These are phyloP conservation scores for Panopea generosa DNA, from an alignment of 2,888 invertebrate genomes.

Conservation along the genomic window DNA sequence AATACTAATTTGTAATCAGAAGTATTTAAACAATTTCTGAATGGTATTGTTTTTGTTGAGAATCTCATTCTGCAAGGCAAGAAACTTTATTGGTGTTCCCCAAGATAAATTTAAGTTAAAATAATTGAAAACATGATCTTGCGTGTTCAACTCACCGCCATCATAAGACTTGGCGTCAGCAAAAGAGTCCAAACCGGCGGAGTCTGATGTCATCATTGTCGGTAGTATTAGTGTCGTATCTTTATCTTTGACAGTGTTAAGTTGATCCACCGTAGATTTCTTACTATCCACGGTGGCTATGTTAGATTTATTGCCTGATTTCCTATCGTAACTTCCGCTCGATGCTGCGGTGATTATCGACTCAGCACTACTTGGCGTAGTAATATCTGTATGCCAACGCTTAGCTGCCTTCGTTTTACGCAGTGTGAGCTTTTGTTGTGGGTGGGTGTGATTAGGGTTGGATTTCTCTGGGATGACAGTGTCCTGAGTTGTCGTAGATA, in stretches of 20 bases:
- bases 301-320: slow-evolving; percentile 48
- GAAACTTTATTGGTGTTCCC: too few species aligned
- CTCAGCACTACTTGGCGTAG: slow-evolving; percentile 23
- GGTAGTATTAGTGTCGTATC: slow-evolving; percentile 1
- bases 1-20: too few species aligned
- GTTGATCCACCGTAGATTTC: slow-evolving; percentile 39
- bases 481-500: slow-evolving; percentile 40
- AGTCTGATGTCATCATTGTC: slow-evolving; percentile 40
- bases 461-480: slow-evolving; percentile 72
- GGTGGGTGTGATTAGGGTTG: slow-evolving; percentile 46
- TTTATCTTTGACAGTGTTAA: slow-evolving; percentile 52
- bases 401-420: slow-evolving; percentile 70
- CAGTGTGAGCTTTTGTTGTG: slow-evolving; percentile 54
- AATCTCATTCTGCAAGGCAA: too few species aligned
- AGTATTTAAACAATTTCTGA: too few species aligned
- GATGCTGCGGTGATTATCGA: slow-evolving; percentile 7
- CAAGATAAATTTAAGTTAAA: too few species aligned
- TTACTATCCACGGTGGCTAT: slow-evolving; percentile 41
- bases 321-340: slow-evolving; percentile 36
- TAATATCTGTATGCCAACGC: slow-evolving; percentile 49
- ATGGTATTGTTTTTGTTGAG: too few species aligned
- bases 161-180: slow-evolving; percentile 40
- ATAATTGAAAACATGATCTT: too few species aligned
- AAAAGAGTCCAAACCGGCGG: slow-evolving; percentile 39
- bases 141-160: slow-evolving; percentile 30